Evolutionary conservation across 2,113 vertebrate species (phyloP).

Genomic region (Camelus dromedarius): DNA sequence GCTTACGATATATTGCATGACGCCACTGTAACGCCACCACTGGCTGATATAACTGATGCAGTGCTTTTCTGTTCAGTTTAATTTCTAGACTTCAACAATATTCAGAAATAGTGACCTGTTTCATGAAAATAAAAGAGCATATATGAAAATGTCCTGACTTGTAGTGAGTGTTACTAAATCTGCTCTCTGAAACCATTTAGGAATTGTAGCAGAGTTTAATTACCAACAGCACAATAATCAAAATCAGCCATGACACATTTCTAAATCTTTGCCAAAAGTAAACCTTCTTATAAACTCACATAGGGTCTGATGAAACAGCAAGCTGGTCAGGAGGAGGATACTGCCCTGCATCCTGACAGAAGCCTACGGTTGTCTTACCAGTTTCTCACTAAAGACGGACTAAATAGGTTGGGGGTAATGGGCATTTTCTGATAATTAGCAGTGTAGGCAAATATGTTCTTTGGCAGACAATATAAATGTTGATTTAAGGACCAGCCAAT

Average conservation of each 20-base stretch:
- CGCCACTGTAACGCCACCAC: not conserved
- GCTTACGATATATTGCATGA: conserved; percentile 54
- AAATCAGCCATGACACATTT: conserved; percentile 38
- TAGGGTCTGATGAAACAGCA: not conserved
- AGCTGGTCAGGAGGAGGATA: not conserved
- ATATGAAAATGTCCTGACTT: conserved; percentile 45
- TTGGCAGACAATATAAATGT: conserved; percentile 56
- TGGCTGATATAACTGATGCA: not conserved
- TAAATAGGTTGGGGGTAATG: not conserved
- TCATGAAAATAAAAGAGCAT: conserved; percentile 65
- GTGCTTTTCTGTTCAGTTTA: conserved; percentile 4
- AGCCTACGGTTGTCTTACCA: rapidly evolving
- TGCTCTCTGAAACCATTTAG: conserved; percentile 50
- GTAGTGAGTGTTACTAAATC: conserved; percentile 37
- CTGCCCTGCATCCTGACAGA: not conserved
- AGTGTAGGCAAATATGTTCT: not conserved
- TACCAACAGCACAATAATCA: conserved; percentile 30
- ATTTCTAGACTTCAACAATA: conserved; percentile 44
- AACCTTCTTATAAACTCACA: not conserved
- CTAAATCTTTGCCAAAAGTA: conserved; percentile 61
- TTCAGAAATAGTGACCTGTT: conserved; percentile 70
- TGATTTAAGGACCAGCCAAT: conserved; percentile 64
- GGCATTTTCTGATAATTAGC: conserved; percentile 39
- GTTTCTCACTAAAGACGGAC: not conserved
- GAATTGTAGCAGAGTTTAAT: conserved; percentile 38